Evolutionary conservation across 2,113 vertebrate genomes (phyloP), one percentile per base, ranked within the genome.

Genomic region (Embiotoca jacksoni): DNA sequence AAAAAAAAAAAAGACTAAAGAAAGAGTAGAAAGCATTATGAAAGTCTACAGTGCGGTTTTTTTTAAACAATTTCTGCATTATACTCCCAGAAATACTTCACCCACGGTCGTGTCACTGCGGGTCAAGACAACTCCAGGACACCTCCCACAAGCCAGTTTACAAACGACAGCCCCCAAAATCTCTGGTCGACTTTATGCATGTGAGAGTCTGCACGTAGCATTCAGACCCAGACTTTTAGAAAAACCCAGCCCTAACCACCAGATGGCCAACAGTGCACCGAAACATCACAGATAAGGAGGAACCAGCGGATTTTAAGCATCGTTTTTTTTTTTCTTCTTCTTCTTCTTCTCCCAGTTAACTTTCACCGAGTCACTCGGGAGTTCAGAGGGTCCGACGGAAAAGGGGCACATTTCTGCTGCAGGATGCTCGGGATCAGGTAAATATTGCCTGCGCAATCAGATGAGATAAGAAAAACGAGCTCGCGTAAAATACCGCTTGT

Each of bases 171-270:
- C 87, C 87, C 88, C 74, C 13, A 23, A 41, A 52, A 30, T 64
- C 14, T 47, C 35, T 8, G 1, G 49, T 6, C 35, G 44, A 15
- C 65, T 74, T 69, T 47, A 66, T 33, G 78, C 75, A 91, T 94
- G 94, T 93, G 94, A 86, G 86, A 53, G 60, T 84, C 92, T 80
- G 94, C 95, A 95, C 95, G 95, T 95, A 95, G 88, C 92, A 60
- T 82, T 37, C 65, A 55, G 81, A 32, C 56, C 7, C 52, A 4
- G 32, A 33, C 47, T 73, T 54, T 13, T 7, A 32, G 31, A 74
- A 67, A 74, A 67, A 81, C 75, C 84, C 86, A 82, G 72, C 60
- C 55, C 59, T 15, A n/a, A 49, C 68, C 75, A 67, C 15, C 82
- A 91, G 91, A 88, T 73, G 81, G 85, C 88, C 83, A 82, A 23